These are phyloP conservation scores for Penaeus chinensis DNA, from an alignment of 1,140 invertebrate species.

Conservation along the genomic window DNA sequence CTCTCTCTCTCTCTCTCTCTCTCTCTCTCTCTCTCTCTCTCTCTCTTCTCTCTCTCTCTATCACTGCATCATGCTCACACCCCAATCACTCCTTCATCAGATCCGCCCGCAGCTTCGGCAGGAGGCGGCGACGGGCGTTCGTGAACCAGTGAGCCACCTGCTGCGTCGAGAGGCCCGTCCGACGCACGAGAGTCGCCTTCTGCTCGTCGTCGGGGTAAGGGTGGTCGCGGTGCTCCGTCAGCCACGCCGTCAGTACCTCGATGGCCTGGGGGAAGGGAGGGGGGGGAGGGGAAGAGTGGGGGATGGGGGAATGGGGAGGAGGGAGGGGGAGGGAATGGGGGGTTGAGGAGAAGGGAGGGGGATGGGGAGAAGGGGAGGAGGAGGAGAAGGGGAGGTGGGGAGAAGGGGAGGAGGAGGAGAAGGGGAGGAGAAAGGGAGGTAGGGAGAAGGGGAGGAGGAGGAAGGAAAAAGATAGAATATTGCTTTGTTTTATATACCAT, in stretches of 20 bases:
- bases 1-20: no score
- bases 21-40: no score
- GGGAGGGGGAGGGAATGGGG: not conserved
- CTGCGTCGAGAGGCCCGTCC: constrained; percentile 16
- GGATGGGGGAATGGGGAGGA: not conserved
- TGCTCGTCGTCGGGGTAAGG: constrained; percentile 37
- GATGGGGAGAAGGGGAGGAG: not conserved
- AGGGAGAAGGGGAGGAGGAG: no score
- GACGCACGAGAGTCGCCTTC: not conserved
- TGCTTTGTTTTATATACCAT: no score
- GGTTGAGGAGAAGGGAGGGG: not conserved
- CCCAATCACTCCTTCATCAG: not conserved
- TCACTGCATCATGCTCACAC: no score
- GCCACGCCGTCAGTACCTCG: constrained; percentile 26
- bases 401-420: not conserved
- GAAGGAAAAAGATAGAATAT: no score
- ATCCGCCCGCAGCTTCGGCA: not conserved
- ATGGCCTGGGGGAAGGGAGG: not conserved
- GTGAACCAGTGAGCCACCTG: constrained; percentile 35
- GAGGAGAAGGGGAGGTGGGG: not conserved
- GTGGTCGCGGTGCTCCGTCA: constrained; percentile 9
- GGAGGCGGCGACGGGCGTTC: constrained; percentile 30
- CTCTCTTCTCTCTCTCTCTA: no score
- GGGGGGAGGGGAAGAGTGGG: not conserved
- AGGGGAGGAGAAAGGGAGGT: not conserved